Percentiles rank a stretch among this genome's conserved stretches.
phyloP scores from a whole-genome alignment of 1,140 invertebrate genomes.

The Amyelois transitella region DNA sequence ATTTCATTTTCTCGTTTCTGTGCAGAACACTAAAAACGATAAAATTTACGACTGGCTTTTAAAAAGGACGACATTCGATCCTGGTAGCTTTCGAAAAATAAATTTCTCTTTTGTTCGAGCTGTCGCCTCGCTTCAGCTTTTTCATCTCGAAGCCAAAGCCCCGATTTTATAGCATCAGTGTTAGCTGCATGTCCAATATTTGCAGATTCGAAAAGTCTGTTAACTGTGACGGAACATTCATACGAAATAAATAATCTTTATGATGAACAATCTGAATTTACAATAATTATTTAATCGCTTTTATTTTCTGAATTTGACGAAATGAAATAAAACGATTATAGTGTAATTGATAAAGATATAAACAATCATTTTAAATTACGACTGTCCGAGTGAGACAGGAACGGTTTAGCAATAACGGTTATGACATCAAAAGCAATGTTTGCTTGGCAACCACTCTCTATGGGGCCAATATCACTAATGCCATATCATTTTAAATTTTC shows the following conservation, averaged over 20 bases:
- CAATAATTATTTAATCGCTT: no score
- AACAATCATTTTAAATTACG: no score
- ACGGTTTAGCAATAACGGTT: background rate
- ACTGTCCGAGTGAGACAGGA: no score
- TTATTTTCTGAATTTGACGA: no score
- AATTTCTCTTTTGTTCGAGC: slow-evolving; percentile 40
- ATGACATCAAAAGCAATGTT: background rate
- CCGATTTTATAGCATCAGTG: slow-evolving; percentile 33
- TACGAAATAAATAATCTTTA: background rate
- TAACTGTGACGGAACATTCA: background rate
- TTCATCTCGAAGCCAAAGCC: slow-evolving; percentile 33
- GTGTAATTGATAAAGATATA: no score
- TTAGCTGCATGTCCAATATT: background rate
- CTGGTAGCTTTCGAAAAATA: slow-evolving; percentile 53
- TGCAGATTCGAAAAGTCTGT: background rate
- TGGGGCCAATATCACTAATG: background rate
- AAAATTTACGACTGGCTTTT: slow-evolving; percentile 58
- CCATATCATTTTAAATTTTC: background rate
- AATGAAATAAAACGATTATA: no score
- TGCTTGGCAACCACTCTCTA: background rate
- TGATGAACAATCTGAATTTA: no score
- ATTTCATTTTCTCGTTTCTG: slow-evolving; percentile 18
- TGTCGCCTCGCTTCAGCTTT: slow-evolving; percentile 33
- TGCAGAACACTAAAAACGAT: slow-evolving; percentile 46
- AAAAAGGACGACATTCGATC: slow-evolving; percentile 48